Conservation (phyloP, 2,797 vertebrate species). For the Parotocinclus haroldoi region DNA sequence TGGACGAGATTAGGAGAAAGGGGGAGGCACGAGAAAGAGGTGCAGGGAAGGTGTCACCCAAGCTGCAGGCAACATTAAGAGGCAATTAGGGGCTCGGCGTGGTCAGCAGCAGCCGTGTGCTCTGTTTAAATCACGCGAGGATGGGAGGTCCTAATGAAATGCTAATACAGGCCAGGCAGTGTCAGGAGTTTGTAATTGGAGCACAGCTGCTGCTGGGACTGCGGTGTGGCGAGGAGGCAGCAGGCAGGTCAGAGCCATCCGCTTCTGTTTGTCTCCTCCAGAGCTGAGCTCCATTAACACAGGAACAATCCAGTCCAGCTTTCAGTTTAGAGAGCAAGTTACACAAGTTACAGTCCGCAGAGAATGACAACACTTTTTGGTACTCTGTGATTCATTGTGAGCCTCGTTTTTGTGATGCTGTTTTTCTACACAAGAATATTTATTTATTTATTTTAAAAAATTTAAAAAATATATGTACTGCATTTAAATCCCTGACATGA, state of each 20-base stretch:
- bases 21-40: slow-evolving; percentile 8
- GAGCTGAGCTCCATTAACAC: slow-evolving; percentile 59
- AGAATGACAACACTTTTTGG: too few relatives aligned
- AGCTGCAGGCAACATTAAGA: slow-evolving; percentile 65
- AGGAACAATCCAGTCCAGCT: slow-evolving; percentile 41
- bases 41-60: slow-evolving; percentile 58
- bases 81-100: slow-evolving; percentile 74
- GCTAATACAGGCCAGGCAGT: slow-evolving; percentile 77
- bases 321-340: background rate
- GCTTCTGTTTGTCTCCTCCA: slow-evolving; percentile 59
- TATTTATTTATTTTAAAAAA: too few relatives aligned
- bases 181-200: slow-evolving; percentile 82
- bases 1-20: slow-evolving; percentile 31
- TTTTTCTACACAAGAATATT: too few relatives aligned
- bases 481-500: too few relatives aligned
- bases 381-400: too few relatives aligned
- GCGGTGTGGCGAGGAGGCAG: slow-evolving; percentile 44
- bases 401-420: too few relatives aligned
- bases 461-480: too few relatives aligned
- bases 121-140: slow-evolving; percentile 63
- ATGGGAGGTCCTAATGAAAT: slow-evolving; percentile 77
- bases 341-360: too few relatives aligned
- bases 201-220: slow-evolving; percentile 80
- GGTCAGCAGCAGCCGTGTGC: slow-evolving; percentile 59
- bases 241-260: slow-evolving; percentile 64